Conservation (phyloP, 2,888 invertebrate genomes). For the Andrena bucephala region DNA sequence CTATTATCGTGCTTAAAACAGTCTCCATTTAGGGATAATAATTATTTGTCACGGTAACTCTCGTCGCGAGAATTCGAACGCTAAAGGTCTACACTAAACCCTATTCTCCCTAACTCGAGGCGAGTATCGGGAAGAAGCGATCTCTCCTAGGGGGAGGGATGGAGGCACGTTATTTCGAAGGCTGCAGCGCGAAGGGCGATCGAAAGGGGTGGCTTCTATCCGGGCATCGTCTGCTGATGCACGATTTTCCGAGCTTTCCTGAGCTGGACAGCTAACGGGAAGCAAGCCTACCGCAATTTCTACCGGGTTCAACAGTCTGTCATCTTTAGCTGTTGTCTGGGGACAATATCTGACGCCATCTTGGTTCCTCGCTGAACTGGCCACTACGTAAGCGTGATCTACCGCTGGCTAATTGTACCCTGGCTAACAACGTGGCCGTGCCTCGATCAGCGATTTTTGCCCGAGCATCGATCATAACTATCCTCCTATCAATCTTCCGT, state of each 20-base stretch:
- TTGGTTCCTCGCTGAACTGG: not conserved
- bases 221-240: constrained; percentile 38
- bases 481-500: not conserved
- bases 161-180: constrained; percentile 7
- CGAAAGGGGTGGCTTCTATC: constrained; percentile 11
- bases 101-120: not conserved
- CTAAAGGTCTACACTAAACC: not conserved
- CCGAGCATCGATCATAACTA: not conserved
- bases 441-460: constrained; percentile 17
- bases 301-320: constrained; percentile 8
- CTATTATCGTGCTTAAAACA: too few relatives aligned
- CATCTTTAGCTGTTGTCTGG: constrained; percentile 30
- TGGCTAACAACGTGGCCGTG: not conserved
- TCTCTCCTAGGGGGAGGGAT: not conserved
- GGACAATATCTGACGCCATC: not conserved
- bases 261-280: not conserved
- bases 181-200: not conserved
- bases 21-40: not conserved
- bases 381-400: not conserved
- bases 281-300: not conserved
- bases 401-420: not conserved
- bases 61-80: not conserved
- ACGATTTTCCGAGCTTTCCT: not conserved
- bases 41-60: not conserved
- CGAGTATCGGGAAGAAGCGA: not conserved